Base-by-base conservation (phyloP, 2,888 invertebrate species). In the Tetragnatha montana region DNA sequence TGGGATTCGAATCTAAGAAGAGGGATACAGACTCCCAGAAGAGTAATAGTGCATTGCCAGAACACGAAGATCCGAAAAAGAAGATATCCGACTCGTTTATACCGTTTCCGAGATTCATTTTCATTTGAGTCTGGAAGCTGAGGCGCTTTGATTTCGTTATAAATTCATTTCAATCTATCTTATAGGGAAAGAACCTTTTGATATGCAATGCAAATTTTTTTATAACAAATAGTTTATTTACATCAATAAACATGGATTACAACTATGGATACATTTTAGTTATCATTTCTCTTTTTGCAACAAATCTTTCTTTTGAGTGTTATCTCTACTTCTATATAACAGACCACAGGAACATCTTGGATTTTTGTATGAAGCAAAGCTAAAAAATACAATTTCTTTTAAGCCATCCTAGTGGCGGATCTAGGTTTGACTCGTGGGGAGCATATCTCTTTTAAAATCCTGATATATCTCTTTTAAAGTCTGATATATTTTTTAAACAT, bases 151-250 rank as follows among this genome's bases (percentile, higher is more conserved):
- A 35, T 35, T 35, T 35, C 35, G 35, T 35, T 35, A 35, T 35
- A 35, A 35, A 35, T 35, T 35, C 35, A 35, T 35, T 35, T 35
- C 4, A 35, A 35, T 35, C 35, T 73, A 22, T 47, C 17, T n/a
- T 17, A 1, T 0, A 10, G 22, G 8, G 0, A 6, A 12, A 22
- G 17, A 80, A 47, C 14, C 35, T 35, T 35, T 8, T 19, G 4
- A 78, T 19, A 51, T n/a, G 69, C 78, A 78, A 19, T 47, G n/a
- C n/a, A 10, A 69, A 70, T 47, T 19, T 78, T 75, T 79, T 12
- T 79, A 68, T 79, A 2, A 19, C 51, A 79, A 49, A 78, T 17
- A 78, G 19, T 78, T 78, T 78, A 78, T 78, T 78, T 51, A 12
- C 8, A 79, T 79, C 22, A 60, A 22, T 8, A 2, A 22, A 79